Percentiles rank a stretch among this genome's conserved stretches.
These are phyloP conservation scores for Gymnopithys bicolor DNA, from an alignment of 2,797 vertebrate species.

Conservation along the genomic window DNA sequence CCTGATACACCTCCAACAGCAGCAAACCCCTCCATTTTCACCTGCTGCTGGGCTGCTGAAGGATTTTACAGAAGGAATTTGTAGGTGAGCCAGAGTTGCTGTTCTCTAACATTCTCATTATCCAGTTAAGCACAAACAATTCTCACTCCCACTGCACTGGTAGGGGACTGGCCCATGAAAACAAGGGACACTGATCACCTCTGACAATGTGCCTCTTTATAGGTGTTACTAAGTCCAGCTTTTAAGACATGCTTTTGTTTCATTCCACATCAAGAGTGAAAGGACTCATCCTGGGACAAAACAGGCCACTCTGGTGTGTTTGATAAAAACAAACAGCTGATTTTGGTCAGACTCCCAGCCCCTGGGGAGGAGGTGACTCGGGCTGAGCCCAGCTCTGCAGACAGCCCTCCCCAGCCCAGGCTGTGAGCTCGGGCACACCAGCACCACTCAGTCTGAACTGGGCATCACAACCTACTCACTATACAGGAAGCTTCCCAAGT, in stretches of 20 bases:
- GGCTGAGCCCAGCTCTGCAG: neutral
- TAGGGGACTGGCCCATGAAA: neutral
- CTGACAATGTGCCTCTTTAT: neutral
- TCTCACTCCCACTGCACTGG: neutral
- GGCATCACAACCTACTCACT: neutral
- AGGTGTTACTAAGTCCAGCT: neutral
- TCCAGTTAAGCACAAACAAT: neutral
- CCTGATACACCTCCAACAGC: neutral
- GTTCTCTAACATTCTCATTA: neutral
- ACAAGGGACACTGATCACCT: neutral
- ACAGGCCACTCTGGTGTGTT: neutral
- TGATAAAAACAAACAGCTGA: neutral
- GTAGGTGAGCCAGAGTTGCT: neutral
- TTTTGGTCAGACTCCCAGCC: neutral
- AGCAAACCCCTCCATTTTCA: neutral
- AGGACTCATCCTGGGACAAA: neutral
- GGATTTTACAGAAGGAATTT: neutral
- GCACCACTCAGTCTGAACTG: neutral
- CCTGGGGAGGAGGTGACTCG: neutral
- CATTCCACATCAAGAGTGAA: neutral
- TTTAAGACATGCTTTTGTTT: neutral
- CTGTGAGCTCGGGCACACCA: neutral
- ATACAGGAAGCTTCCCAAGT: neutral
- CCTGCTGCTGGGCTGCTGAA: neutral
- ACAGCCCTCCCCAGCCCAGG: neutral